phyloP scores from a whole-genome alignment of 2,888 invertebrate genomes.

The Rhagonycha fulva region DNA sequence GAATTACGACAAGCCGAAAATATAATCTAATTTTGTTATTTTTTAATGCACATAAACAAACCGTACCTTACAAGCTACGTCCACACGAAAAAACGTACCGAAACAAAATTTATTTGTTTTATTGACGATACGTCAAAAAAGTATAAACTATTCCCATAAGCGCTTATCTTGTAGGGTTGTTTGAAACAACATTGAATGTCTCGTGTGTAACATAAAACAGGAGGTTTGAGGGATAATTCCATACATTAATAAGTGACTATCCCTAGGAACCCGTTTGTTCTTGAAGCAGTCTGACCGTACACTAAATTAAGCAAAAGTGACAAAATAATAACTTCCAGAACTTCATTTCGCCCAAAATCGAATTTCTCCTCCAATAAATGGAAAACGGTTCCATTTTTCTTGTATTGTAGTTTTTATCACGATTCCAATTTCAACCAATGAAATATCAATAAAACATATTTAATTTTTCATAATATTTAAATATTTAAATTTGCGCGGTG shows the following conservation, averaged over 20 bases:
- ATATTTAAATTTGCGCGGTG: too few species aligned
- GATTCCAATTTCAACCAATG: too few species aligned
- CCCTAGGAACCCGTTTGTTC: background rate
- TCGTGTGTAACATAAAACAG: background rate
- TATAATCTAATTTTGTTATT: background rate
- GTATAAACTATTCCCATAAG: background rate
- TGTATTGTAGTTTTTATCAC: background rate
- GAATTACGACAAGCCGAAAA: background rate
- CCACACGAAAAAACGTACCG: background rate
- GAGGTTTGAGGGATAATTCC: background rate
- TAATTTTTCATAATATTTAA: too few species aligned
- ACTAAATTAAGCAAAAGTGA: background rate
- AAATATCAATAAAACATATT: too few species aligned
- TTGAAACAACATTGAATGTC: background rate
- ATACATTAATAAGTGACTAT: background rate
- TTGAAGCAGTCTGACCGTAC: background rate
- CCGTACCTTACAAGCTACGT: background rate
- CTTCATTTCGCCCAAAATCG: background rate
- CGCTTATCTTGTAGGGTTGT: background rate
- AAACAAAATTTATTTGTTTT: background rate
- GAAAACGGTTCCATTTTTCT: background rate
- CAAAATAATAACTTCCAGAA: background rate
- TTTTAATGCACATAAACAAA: background rate
- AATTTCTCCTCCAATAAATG: background rate
- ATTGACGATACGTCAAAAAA: background rate